These are phyloP conservation scores for Clarias gariepinus DNA, from an alignment of 2,113 vertebrate species.

Conservation along the genomic window DNA sequence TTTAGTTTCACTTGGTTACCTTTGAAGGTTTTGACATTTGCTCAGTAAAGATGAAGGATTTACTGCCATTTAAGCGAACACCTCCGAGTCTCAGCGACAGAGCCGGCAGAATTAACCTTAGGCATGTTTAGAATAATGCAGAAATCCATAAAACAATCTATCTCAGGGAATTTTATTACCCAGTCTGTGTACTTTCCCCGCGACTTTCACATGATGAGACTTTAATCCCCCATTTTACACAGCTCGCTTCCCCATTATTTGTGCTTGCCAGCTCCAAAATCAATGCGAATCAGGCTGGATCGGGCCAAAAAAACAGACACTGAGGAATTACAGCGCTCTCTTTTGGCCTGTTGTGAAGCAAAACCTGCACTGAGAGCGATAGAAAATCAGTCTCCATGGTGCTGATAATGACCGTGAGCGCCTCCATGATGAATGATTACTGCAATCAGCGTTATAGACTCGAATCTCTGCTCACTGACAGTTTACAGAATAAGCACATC, in stretches of 20 bases:
- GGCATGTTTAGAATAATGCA: neutral
- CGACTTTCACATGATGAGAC: neutral
- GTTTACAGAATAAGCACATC: constrained; percentile 5
- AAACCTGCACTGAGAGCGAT: neutral
- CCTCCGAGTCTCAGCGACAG: too few relatives aligned
- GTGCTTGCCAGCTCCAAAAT: neutral
- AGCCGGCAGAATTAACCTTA: neutral
- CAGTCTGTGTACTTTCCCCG: neutral
- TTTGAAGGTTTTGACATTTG: neutral
- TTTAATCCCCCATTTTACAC: constrained; percentile 1
- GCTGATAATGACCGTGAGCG: neutral
- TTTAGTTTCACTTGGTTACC: neutral
- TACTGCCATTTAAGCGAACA: neutral
- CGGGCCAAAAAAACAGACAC: neutral
- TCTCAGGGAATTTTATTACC: neutral
- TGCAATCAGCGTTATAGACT: constrained; percentile 12
- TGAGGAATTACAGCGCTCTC: constrained; percentile 13
- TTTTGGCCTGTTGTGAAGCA: neutral
- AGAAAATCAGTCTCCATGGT: neutral
- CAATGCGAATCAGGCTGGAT: neutral
- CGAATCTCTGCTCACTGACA: neutral
- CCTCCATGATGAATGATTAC: neutral
- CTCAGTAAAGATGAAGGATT: neutral
- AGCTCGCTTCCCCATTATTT: neutral
- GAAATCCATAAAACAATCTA: neutral